Evolutionary conservation across 1,140 invertebrate species (phyloP).

Genomic region (Drosophila arizonae): DNA sequence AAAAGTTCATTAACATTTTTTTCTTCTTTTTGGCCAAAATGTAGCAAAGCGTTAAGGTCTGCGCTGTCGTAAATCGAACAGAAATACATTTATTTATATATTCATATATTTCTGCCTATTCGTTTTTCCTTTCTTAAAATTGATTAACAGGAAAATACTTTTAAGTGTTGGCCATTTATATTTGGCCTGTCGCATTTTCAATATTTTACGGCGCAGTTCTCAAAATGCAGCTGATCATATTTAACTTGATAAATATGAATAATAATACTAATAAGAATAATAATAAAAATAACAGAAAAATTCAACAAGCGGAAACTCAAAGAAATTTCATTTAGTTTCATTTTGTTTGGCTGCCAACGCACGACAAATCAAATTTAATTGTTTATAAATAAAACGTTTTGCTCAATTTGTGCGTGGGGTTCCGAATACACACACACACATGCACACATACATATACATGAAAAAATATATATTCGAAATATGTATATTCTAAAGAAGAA

Average conservation of each 20-base stretch:
- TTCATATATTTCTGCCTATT: conserved; percentile 11
- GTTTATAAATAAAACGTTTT: conserved; percentile 82
- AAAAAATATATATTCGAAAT: conserved; percentile 3
- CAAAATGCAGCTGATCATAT: conserved; percentile 30
- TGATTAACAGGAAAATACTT: conserved; percentile 78
- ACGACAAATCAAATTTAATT: conserved; percentile 80
- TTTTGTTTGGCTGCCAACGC: conserved; percentile 42
- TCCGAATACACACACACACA: background rate
- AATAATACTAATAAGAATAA: background rate
- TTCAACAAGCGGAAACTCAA: conserved; percentile 42
- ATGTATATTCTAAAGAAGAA: background rate
- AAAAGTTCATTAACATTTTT: conserved; percentile 44
- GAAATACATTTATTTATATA: conserved; percentile 19
- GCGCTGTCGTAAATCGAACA: conserved; percentile 1
- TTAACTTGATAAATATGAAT: conserved; percentile 7
- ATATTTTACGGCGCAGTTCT: conserved; percentile 62
- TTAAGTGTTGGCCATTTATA: conserved; percentile 59
- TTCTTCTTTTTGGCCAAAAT: background rate
- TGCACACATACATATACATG: background rate
- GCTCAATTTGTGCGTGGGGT: conserved; percentile 58
- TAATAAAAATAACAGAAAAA: conserved; percentile 1
- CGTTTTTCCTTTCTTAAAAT: conserved; percentile 36
- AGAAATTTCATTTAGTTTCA: conserved; percentile 37
- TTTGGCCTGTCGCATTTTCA: conserved; percentile 68
- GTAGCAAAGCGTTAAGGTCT: too few relatives aligned